Evolutionary conservation across 2,113 vertebrate species (phyloP).

Genomic region (Phylloscopus whistleri): DNA sequence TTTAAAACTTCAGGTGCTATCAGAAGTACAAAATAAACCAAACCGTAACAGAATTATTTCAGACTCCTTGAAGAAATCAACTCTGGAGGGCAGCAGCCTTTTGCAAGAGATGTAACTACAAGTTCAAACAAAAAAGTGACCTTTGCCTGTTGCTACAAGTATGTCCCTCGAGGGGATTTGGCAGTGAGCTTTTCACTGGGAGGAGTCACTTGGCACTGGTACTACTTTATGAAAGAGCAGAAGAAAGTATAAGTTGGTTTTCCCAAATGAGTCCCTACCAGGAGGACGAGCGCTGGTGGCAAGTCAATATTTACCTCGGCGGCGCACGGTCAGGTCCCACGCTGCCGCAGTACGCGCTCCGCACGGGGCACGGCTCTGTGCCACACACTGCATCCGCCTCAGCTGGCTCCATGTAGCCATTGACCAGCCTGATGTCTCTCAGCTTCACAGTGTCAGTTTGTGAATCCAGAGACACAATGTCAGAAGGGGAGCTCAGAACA

Average conservation of each 20-base stretch:
- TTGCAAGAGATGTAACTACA: constrained; percentile 20
- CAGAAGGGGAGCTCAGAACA: constrained; percentile 80
- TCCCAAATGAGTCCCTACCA: constrained; percentile 1
- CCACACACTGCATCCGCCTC: background rate
- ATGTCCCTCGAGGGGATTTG: constrained; percentile 27
- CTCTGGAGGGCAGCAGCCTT: constrained; percentile 8
- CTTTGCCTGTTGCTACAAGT: constrained; percentile 56
- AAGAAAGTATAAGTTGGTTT: constrained; percentile 8
- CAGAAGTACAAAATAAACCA: background rate
- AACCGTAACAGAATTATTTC: background rate
- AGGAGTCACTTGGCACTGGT: constrained; percentile 45
- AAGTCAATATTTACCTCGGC: constrained; percentile 53
- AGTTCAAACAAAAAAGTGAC: constrained; percentile 56
- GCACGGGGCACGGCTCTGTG: background rate
- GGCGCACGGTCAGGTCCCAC: constrained; percentile 61
- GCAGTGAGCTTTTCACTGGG: constrained; percentile 10
- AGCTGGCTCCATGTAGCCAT: constrained; percentile 49
- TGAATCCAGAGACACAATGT: constrained; percentile 79
- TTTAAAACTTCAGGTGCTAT: background rate
- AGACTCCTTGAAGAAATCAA: background rate
- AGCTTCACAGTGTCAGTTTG: constrained; percentile 73
- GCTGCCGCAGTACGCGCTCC: constrained; percentile 60
- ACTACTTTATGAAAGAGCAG: constrained; percentile 28
- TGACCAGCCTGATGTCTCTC: constrained; percentile 62
- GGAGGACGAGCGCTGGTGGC: background rate